Conservation (phyloP, 2,113 vertebrate species). For the Gymnobelideus leadbeateri region DNA sequence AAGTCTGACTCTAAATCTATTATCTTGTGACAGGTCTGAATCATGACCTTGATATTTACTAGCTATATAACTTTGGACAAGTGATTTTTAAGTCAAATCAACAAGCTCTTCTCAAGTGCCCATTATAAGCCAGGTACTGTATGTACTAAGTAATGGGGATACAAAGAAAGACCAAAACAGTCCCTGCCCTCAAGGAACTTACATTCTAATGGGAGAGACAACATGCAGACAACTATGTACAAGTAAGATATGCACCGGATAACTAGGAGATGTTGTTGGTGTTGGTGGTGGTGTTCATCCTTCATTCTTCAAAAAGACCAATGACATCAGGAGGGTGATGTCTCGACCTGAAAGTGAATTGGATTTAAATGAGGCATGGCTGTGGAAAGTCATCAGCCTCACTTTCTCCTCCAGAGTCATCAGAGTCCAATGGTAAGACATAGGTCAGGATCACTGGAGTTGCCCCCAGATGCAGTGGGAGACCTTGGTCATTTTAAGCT, state of each 20-base stretch:
- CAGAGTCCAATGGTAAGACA: too few relatives aligned
- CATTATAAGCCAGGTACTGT: background rate
- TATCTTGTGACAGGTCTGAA: background rate
- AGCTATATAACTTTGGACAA: background rate
- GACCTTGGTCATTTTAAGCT: too few relatives aligned
- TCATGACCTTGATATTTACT: background rate
- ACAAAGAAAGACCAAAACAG: background rate
- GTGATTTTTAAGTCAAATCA: background rate
- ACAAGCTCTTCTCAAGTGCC: background rate
- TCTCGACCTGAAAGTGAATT: background rate
- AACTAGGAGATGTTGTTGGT: conserved; percentile 16
- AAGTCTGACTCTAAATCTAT: background rate
- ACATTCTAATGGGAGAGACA: background rate
- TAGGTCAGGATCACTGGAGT: too few relatives aligned
- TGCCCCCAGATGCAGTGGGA: too few relatives aligned
- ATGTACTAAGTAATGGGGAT: background rate
- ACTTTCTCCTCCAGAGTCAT: too few relatives aligned
- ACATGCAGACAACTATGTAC: too few relatives aligned
- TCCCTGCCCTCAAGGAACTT: background rate
- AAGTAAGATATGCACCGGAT: background rate
- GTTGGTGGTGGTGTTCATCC: background rate
- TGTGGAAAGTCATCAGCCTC: conserved; percentile 44
- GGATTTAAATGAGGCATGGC: background rate
- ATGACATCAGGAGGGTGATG: background rate
- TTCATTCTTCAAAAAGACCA: too few relatives aligned